A percentile compares a stretch with the other conserved stretches of the same genome.
Evolutionary conservation across 2,888 invertebrate species (phyloP).

Genomic region (Xanthia icteritia): DNA sequence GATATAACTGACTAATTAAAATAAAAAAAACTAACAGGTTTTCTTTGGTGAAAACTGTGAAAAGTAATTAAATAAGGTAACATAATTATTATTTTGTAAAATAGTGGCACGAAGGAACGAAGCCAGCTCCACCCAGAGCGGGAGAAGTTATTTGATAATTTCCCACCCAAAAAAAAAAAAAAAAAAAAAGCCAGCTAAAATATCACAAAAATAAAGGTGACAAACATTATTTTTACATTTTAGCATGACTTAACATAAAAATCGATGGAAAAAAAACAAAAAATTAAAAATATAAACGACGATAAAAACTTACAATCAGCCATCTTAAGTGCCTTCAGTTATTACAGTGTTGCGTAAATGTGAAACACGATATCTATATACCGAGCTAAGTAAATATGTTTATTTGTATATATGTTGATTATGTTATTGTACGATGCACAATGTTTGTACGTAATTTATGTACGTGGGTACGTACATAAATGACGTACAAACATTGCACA

Average conservation of each 20-base stretch:
- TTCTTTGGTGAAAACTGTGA: neutral
- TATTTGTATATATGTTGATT: conserved; percentile 19
- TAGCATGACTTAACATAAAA: neutral
- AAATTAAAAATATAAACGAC: neutral
- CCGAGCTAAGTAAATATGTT: conserved; percentile 16
- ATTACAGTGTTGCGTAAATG: conserved; percentile 15
- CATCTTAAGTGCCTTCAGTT: conserved; percentile 19
- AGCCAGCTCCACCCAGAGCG: too few species aligned
- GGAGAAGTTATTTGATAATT: too few species aligned
- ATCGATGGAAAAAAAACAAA: neutral
- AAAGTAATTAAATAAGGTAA: neutral
- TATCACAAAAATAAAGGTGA: neutral
- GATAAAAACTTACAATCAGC: conserved; percentile 29
- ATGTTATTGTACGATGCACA: neutral
- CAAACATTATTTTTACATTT: neutral
- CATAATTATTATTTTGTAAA: neutral
- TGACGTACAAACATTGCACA: conserved; percentile 29
- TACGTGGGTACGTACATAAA: too few species aligned
- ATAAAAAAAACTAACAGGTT: neutral
- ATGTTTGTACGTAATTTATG: too few species aligned
- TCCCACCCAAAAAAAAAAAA: too few species aligned
- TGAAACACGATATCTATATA: conserved; percentile 8
- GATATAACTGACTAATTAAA: neutral
- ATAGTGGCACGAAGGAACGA: too few species aligned
- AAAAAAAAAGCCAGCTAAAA: too few species aligned